Conservation (phyloP, 2,797 vertebrate species). For the Semotilus atromaculatus region DNA sequence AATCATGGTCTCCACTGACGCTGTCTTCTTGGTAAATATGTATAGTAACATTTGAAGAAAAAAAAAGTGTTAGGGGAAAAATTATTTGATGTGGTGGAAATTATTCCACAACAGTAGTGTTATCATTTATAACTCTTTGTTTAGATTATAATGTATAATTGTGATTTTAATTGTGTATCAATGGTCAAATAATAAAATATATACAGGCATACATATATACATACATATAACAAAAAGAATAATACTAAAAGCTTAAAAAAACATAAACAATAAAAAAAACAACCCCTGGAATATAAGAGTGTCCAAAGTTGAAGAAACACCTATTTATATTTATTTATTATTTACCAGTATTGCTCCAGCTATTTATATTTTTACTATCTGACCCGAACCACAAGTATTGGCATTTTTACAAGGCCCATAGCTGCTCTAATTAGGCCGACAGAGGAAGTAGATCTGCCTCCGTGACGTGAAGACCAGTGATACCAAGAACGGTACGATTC, state of each 20-base stretch:
- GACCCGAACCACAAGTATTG: neutral
- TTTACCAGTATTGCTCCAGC: neutral
- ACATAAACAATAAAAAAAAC: neutral
- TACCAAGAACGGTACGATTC: conserved; percentile 63
- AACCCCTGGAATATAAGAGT: neutral
- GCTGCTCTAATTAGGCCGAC: conserved; percentile 25
- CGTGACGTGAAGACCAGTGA: conserved; percentile 54
- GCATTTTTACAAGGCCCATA: neutral
- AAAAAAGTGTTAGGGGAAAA: too few relatives aligned
- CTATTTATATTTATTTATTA: neutral
- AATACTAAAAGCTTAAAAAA: too few relatives aligned
- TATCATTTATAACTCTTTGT: too few relatives aligned
- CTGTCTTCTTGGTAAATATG: too few relatives aligned
- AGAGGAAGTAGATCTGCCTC: conserved; percentile 31
- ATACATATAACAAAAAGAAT: too few relatives aligned
- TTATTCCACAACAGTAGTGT: too few relatives aligned
- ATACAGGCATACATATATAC: neutral
- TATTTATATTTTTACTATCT: neutral
- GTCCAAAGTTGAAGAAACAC: neutral
- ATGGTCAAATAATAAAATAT: neutral
- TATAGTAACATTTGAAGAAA: neutral
- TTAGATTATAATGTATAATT: too few relatives aligned
- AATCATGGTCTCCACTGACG: too few relatives aligned
- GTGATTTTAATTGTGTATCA: neutral
- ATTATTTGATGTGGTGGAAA: too few relatives aligned